These are phyloP conservation scores for Oriolus oriolus DNA, from an alignment of 2,113 vertebrate genomes.

Conservation along the genomic window DNA sequence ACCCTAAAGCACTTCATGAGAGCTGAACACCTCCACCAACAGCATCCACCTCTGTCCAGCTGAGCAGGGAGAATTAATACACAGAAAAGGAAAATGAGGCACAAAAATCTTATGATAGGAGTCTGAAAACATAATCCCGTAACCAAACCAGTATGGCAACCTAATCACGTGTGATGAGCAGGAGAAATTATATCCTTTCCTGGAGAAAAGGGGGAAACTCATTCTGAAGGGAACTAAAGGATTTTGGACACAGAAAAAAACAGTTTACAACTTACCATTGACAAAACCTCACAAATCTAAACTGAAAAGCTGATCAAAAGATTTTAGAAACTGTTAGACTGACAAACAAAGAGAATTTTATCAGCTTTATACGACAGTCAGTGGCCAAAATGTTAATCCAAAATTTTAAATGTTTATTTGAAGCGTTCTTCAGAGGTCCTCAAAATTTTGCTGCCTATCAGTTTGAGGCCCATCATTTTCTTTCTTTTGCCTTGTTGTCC, in stretches of 20 bases:
- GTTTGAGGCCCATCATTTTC: not conserved
- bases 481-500: not conserved
- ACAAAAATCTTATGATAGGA: not conserved
- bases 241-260: not conserved
- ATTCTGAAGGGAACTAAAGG: not conserved
- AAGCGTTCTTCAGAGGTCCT: not conserved
- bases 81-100: not conserved
- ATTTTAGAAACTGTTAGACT: not conserved
- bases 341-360: not conserved
- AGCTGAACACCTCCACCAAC: not conserved
- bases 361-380: not conserved
- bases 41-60: not conserved
- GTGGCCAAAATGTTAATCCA: not conserved
- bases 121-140: not conserved
- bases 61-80: not conserved
- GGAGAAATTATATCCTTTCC: not conserved
- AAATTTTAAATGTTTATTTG: not conserved
- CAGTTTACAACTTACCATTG: not conserved
- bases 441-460: not conserved
- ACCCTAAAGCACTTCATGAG: not conserved
- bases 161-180: not conserved
- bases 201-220: not conserved
- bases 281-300: not conserved
- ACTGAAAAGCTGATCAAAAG: not conserved
- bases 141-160: not conserved